These are phyloP conservation scores for Meandrusa payeni DNA, from an alignment of 2,888 invertebrate genomes.

Conservation along the genomic window DNA sequence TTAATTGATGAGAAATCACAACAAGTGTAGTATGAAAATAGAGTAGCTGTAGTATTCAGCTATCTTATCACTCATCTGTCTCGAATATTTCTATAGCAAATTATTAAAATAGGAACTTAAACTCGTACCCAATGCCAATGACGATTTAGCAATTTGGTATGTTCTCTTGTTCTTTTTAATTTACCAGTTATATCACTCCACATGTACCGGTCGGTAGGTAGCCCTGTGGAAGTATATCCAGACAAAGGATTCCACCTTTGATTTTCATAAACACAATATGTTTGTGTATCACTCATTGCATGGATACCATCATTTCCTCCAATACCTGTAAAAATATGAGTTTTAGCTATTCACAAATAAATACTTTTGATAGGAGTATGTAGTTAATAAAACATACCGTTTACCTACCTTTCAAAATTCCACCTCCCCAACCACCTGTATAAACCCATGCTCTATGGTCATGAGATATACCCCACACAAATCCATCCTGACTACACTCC, in stretches of 20 bases:
- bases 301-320: conserved; percentile 75
- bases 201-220: conserved; percentile 93
- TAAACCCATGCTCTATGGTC: conserved; percentile 95
- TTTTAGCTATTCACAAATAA: neutral
- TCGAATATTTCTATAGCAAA: no score
- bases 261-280: conserved; percentile 95
- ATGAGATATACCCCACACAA: conserved; percentile 95
- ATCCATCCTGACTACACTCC: conserved; percentile 87
- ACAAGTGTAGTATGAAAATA: no score
- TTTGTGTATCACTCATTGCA: conserved; percentile 91
- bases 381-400: no score
- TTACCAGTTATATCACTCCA: conserved; percentile 95
- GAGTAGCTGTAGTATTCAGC: no score
- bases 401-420: conserved; percentile 84
- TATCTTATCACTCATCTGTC: no score
- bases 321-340: conserved; percentile 45
- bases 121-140: conserved; percentile 92
- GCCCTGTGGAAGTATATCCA: conserved; percentile 91
- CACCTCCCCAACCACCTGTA: conserved; percentile 94
- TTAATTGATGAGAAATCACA: no score
- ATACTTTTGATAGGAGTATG: no score
- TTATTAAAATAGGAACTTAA: no score
- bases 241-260: conserved; percentile 96
- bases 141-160: conserved; percentile 90
- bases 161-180: conserved; percentile 91